These are phyloP conservation scores for Zaprionus ornatus DNA, from an alignment of 1,140 invertebrate species.

Conservation along the genomic window DNA sequence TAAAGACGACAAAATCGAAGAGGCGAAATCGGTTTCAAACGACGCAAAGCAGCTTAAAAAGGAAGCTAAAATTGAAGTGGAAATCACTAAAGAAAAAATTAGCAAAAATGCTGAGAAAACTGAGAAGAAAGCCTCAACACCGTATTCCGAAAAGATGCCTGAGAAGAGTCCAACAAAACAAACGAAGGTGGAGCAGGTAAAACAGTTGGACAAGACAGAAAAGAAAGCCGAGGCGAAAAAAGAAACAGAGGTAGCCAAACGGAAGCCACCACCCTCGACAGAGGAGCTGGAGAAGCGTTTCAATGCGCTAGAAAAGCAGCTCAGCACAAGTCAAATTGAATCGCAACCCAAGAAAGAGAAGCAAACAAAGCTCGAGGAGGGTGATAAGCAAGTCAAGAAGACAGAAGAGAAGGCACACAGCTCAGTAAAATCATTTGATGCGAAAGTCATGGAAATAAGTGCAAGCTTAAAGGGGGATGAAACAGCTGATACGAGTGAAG, in stretches of 20 bases:
- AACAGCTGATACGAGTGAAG: conserved; percentile 1
- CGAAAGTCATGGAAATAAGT: conserved; percentile 48
- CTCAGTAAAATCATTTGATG: conserved; percentile 46
- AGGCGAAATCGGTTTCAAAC: neutral
- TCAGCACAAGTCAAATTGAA: conserved; percentile 52
- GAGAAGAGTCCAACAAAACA: neutral
- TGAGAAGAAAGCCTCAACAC: neutral
- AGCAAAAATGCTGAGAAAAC: neutral
- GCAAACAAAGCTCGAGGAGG: neutral
- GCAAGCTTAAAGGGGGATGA: conserved; percentile 11
- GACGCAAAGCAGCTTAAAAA: neutral
- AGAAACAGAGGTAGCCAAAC: conserved; percentile 17
- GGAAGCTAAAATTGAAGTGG: neutral
- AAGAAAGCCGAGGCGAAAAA: neutral
- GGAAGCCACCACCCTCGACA: conserved; percentile 69
- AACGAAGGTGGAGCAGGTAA: neutral
- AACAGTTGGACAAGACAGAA: neutral
- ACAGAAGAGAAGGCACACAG: conserved; percentile 12
- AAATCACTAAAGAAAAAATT: neutral
- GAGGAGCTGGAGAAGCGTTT: conserved; percentile 78
- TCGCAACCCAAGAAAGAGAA: conserved; percentile 11
- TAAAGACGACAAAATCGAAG: neutral
- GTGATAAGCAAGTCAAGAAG: neutral
- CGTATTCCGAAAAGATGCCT: neutral
- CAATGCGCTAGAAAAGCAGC: conserved; percentile 70